These are phyloP conservation scores for Euphonia xanthogaster DNA, from an alignment of 2,797 vertebrate genomes.

Conservation along the genomic window DNA sequence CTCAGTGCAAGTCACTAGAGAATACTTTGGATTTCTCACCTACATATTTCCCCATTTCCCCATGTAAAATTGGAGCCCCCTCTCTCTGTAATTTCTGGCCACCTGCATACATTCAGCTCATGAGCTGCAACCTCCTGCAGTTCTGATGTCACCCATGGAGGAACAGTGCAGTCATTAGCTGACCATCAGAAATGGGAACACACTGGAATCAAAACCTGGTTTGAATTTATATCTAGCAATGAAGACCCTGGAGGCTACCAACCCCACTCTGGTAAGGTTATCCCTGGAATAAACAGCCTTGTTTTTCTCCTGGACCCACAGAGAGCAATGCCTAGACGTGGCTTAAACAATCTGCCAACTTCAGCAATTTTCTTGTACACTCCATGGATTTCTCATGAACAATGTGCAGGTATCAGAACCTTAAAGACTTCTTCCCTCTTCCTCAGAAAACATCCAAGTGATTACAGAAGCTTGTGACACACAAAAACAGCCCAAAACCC, in stretches of 20 bases:
- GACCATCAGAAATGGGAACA: constrained; percentile 17
- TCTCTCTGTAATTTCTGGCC: neutral
- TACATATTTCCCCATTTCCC: neutral
- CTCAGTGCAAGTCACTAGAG: constrained; percentile 43
- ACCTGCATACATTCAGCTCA: constrained; percentile 1
- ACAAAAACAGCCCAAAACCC: neutral
- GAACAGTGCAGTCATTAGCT: constrained; percentile 11
- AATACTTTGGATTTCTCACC: constrained; percentile 41
- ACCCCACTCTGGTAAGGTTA: constrained; percentile 14
- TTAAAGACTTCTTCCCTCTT: neutral
- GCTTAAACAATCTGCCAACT: neutral
- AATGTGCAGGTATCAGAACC: neutral
- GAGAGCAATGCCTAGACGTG: neutral
- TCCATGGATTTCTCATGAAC: neutral
- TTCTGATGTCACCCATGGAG: neutral
- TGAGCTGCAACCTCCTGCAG: constrained; percentile 5
- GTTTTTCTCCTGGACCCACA: neutral
- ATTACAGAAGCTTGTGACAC: neutral
- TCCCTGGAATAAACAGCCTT: constrained; percentile 38
- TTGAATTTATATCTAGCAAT: constrained; percentile 18
- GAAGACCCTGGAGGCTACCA: constrained; percentile 7
- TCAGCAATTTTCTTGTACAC: constrained; percentile 1
- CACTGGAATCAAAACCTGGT: constrained; percentile 10
- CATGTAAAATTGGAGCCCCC: neutral
- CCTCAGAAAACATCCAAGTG: neutral